A percentile compares a stretch with the other conserved stretches of the same genome.
Conservation (phyloP, 2,113 vertebrate genomes). For the Centropus unirufus region DNA sequence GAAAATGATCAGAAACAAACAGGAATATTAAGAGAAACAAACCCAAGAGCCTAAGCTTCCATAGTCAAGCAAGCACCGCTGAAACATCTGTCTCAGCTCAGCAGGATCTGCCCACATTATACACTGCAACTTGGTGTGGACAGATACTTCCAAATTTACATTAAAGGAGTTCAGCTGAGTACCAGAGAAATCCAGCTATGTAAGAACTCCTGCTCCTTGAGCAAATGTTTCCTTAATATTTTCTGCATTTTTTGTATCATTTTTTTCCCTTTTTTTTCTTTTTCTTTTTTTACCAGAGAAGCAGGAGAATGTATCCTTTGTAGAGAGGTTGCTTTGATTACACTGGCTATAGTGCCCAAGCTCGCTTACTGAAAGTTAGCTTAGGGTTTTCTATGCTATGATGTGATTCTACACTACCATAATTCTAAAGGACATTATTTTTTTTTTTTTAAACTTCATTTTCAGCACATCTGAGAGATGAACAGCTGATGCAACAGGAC, state of each 20-base stretch:
- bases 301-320: neutral
- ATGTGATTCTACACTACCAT: neutral
- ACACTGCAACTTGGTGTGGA: neutral
- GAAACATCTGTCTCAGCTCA: constrained; percentile 37
- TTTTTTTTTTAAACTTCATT: neutral
- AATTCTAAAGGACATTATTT: neutral
- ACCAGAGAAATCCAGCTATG: neutral
- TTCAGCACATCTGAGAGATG: neutral
- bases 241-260: constrained; percentile 35
- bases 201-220: neutral
- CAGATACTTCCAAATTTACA: neutral
- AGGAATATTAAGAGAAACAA: constrained; percentile 52
- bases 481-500: constrained; percentile 18
- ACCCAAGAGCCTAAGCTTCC: constrained; percentile 56
- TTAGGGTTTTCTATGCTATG: neutral
- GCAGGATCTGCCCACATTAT: neutral
- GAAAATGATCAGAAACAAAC: constrained; percentile 56
- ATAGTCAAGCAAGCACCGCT: constrained; percentile 32
- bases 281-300: neutral
- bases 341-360: neutral
- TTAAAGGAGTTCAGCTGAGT: neutral
- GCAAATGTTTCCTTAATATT: constrained; percentile 1
- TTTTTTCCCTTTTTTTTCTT: neutral
- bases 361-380: neutral
- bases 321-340: neutral